Percentiles rank a stretch among this genome's conserved stretches.
These are phyloP conservation scores for Ennomos erosarius DNA, from an alignment of 2,888 invertebrate genomes.

Conservation along the genomic window DNA sequence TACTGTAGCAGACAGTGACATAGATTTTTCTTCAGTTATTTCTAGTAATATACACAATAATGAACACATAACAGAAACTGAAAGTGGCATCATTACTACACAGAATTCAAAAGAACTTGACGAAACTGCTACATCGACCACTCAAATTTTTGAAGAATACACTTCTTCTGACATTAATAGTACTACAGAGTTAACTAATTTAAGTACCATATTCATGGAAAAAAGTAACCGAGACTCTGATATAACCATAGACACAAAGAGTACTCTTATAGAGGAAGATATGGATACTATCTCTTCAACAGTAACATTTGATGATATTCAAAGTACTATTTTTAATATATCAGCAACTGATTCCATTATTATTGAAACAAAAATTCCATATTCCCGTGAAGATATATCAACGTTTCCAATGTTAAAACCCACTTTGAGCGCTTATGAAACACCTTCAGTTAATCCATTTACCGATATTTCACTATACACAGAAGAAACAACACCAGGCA, in stretches of 20 bases:
- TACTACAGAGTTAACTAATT: conserved; percentile 23
- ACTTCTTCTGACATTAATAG: conserved; percentile 26
- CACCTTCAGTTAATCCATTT: conserved; percentile 19
- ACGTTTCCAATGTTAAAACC: neutral
- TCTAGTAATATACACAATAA: conserved; percentile 8
- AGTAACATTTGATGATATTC: neutral
- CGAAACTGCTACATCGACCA: neutral
- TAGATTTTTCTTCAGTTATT: conserved; percentile 4
- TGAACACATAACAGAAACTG: conserved; percentile 1
- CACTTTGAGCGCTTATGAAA: conserved; percentile 9
- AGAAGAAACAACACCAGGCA: conserved; percentile 10
- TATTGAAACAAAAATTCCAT: conserved; percentile 7
- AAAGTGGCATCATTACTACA: conserved; percentile 1
- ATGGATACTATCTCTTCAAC: conserved; percentile 5
- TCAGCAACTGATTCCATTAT: conserved; percentile 7
- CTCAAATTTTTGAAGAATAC: conserved; percentile 4
- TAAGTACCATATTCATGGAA: conserved; percentile 8
- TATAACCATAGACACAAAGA: conserved; percentile 20
- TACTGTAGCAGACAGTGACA: conserved; percentile 25
- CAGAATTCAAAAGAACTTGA: conserved; percentile 16
- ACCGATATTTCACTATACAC: conserved; percentile 19
- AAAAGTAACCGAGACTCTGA: conserved; percentile 29
- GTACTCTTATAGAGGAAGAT: conserved; percentile 11
- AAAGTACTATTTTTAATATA: conserved; percentile 4
- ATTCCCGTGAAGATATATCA: conserved; percentile 1